Base-by-base conservation (phyloP, 2,113 vertebrate genomes). In the Sinocyclocheilus anshuiensis region DNA sequence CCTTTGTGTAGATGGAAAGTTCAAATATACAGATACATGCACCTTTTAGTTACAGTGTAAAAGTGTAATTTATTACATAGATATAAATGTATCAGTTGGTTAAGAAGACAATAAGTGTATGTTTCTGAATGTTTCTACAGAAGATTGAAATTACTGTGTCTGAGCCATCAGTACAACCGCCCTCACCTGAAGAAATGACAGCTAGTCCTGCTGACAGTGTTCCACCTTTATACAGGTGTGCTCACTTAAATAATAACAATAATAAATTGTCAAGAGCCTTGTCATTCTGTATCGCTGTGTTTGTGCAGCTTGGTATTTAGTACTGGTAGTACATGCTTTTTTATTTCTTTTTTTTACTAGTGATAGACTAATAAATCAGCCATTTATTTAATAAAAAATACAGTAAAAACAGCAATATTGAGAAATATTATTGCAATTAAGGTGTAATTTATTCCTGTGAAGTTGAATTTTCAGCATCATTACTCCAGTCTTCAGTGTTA, bases 151-250 rank as follows among this genome's bases (percentile, higher is more conserved):
- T 84, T 12, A 74, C 86, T 86, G 75, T 85, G 90, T 29, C 61
- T 55, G 26, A 89, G 85, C 42, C 89, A 89, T 83, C 81, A 80
- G 48, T 89, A 87, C 77, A 26, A 89, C 81, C 80, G 79, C n/a
- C 80, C 84, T 83, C 90, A 79, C 9, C 90, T 89, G 88, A 92
- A 26, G 76, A 88, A 53, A 18, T 67, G 69, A 83, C 29, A 55
- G n/a, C 10, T 29, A 29, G 74, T 24, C 86, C 89, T 36, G 63
- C 82, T 63, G 75, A 84, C 53, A 91, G 91, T 4, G 80, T 89
- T 78, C 87, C 88, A 81, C 94, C 94, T 84, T 90, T 94, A 0
- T 95, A 96, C 92, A 95, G 95, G 95, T 96, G 88, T 7, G 13
- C 16, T 50, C 16, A 16, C 9, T 79, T 36, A 7, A 81, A 45